These are phyloP conservation scores for Premnoplex brunnescens DNA, from an alignment of 2,797 vertebrate genomes.

Conservation along the genomic window DNA sequence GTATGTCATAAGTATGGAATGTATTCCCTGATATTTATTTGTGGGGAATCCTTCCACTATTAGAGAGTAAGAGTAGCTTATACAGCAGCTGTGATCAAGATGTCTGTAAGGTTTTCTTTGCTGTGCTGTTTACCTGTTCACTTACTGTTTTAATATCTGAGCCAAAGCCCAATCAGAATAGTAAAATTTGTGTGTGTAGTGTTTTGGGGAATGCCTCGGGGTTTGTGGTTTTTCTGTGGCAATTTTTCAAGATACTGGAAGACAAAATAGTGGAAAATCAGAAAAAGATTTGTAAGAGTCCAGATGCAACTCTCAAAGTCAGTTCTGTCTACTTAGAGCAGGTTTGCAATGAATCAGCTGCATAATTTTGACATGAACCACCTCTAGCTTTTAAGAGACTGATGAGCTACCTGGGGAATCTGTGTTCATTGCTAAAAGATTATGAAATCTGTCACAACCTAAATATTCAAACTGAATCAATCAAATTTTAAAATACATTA, in stretches of 20 bases:
- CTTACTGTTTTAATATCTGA: background rate
- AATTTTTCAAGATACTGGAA: background rate
- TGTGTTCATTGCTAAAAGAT: background rate
- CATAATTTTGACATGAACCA: slow-evolving; percentile 7
- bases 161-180: background rate
- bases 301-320: background rate
- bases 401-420: slow-evolving; percentile 14
- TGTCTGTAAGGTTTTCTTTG: slow-evolving; percentile 27
- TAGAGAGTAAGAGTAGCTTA: slow-evolving; percentile 6
- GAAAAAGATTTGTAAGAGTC: background rate
- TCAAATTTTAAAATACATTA: background rate
- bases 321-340: background rate
- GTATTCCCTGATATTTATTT: slow-evolving; percentile 52
- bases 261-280: slow-evolving; percentile 7
- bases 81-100: slow-evolving; percentile 68
- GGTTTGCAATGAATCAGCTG: background rate
- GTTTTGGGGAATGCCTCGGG: background rate
- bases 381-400: background rate
- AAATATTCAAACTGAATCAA: background rate
- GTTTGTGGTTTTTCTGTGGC: background rate
- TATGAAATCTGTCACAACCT: background rate
- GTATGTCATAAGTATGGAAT: slow-evolving; percentile 70
- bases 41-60: slow-evolving; percentile 55
- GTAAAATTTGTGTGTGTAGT: background rate
- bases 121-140: slow-evolving; percentile 53